Percentiles rank a stretch among this genome's conserved stretches.
Conservation (phyloP, 1,140 invertebrate genomes). For the Sitodiplosis mosellana region DNA sequence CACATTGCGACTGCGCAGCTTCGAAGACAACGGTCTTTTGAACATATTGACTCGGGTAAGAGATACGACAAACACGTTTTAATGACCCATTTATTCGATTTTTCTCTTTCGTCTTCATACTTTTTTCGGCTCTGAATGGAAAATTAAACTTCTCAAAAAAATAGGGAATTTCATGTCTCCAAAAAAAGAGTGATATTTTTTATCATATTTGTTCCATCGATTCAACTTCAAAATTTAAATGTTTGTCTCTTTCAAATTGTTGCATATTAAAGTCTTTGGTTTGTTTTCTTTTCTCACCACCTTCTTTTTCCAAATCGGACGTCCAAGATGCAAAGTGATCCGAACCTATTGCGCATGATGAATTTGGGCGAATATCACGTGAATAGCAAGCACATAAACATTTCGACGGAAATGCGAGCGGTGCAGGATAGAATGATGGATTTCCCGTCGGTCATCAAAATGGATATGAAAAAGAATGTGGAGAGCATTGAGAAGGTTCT, state of each 20-base stretch:
- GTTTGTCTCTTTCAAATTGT: too few species aligned
- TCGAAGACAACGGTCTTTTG: slow-evolving; percentile 28
- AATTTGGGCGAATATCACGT: not conserved
- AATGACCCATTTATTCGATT: too few species aligned
- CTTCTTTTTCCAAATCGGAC: not conserved
- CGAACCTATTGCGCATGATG: not conserved
- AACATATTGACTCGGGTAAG: slow-evolving; percentile 21
- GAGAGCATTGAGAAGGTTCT: not conserved
- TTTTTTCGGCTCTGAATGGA: too few species aligned
- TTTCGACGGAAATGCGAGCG: not conserved
- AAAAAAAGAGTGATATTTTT: too few species aligned
- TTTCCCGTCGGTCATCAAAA: not conserved
- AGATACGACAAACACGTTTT: too few species aligned
- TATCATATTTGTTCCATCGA: too few species aligned
- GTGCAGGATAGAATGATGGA: not conserved
- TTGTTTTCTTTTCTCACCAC: not conserved
- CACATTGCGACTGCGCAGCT: slow-evolving; percentile 34
- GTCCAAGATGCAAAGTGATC: not conserved
- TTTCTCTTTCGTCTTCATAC: too few species aligned
- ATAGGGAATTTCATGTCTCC: too few species aligned
- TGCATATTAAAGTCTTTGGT: not conserved
- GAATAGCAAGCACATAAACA: not conserved
- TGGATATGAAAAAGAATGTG: not conserved
- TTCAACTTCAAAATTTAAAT: too few species aligned
- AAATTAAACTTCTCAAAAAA: too few species aligned